A percentile compares a stretch with the other conserved stretches of the same genome.
Conservation (phyloP, 2,113 vertebrate species). For the Oostethus manadensis region DNA sequence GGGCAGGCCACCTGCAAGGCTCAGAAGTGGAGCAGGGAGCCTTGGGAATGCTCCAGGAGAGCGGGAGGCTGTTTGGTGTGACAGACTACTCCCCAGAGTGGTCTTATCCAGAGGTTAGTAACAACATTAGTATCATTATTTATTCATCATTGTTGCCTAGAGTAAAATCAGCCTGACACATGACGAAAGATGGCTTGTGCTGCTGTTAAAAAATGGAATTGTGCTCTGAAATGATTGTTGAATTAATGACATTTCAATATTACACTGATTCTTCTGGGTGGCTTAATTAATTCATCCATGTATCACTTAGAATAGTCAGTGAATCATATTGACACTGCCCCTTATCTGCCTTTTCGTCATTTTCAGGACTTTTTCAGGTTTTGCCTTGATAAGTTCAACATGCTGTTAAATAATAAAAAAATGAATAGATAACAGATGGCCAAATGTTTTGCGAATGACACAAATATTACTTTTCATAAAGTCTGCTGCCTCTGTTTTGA, state of each 20-base stretch:
- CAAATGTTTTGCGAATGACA: too few relatives aligned
- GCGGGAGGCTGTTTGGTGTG: conserved; percentile 92
- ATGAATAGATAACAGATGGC: too few relatives aligned
- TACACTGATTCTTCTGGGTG: conserved; percentile 47
- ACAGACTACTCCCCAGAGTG: conserved; percentile 98
- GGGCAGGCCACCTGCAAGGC: conserved; percentile 56
- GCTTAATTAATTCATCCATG: conserved; percentile 48
- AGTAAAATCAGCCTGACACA: conserved; percentile 34
- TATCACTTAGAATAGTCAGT: conserved; percentile 22
- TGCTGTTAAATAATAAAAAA: background rate
- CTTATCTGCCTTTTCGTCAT: background rate
- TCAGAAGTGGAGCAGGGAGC: conserved; percentile 82
- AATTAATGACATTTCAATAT: conserved; percentile 58
- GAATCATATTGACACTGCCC: conserved; percentile 23
- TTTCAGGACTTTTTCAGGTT: too few relatives aligned
- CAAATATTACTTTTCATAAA: too few relatives aligned
- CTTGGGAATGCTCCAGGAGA: conserved; percentile 88
- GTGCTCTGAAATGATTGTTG: conserved; percentile 41
- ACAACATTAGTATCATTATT: conserved; percentile 48
- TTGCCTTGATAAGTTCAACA: too few relatives aligned
- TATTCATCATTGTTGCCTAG: conserved; percentile 48
- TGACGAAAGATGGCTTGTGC: conserved; percentile 40
- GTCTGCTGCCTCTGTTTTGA: too few relatives aligned
- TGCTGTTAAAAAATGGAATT: conserved; percentile 39
- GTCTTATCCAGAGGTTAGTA: conserved; percentile 96